Evolutionary conservation across 2,113 vertebrate genomes (phyloP), one percentile per base, ranked within the genome.

Genomic region (Podocnemis expansa): DNA sequence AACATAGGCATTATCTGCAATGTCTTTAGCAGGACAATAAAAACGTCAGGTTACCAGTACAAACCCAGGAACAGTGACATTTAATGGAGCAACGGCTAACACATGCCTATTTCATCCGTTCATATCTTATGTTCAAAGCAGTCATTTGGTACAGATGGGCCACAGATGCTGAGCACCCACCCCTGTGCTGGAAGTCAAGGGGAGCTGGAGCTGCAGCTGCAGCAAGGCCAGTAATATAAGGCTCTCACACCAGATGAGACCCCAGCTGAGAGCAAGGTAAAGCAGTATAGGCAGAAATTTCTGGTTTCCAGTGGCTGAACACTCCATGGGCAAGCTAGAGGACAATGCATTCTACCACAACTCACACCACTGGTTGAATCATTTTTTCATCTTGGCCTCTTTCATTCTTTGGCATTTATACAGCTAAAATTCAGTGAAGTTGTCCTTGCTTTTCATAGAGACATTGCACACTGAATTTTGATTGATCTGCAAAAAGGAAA

Each of bases 331-430:
- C 34, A 70, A 58, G 79, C 27, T 24, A 38, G 34, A 58, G 41
- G 22, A 4, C 29, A 56, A 89, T 76, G 88, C 13, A 89, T 24
- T 25, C 16, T 87, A 60, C 9, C 27, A 24, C 78, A 27, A 24
- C 5, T 24, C 38, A n/a, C 14, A 7, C 58, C 27, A 17, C 4
- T 0, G 0, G 3, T 3, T 4, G 1, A 24, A 31, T 58, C 25
- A 5, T 78, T 89, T 41, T 55, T 76, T 79, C 70, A 0, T 56
- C 95, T 86, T 70, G 73, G 91, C 19, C 73, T 73, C 38, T 76
- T 85, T 95, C 75, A 78, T 75, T 84, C 67, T 91, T 73, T 87
- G 2, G 0, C 51, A 41, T 92, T 78, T 51, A 13, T 79, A 82
- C 17, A 45, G 2, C 81, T 24, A 9, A n/a, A 63, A 29, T 10